Base-by-base conservation (phyloP, 1,140 invertebrate genomes). In the Drosophila bifasciata region DNA sequence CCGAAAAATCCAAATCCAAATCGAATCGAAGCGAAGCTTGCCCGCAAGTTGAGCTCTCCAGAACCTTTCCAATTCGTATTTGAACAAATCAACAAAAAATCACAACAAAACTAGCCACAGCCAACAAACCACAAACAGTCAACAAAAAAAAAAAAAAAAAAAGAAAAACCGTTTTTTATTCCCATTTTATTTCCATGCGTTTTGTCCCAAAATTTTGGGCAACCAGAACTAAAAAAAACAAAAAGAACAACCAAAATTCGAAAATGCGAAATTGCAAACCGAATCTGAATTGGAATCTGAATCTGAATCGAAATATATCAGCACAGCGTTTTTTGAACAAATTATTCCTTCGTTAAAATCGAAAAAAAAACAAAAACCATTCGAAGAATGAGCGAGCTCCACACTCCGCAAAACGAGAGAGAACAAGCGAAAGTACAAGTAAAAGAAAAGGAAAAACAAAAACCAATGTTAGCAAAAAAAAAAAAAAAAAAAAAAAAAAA, bases 131-230 rank as follows among this genome's bases (percentile, higher is more conserved):
- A 67, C 61, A 69, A 67, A 72, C 57, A 72, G 67, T 72, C 50
- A 74, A 74, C 28, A 71, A 61, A 16, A 44, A 25, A 7, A 16
- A 40, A 21, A 53, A 53, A 23, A 21, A 4, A 11, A 55, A 55
- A 9, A 25, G 43, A 9, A 43, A 40, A 55, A 70, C 52, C 57
- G 69, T 73, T 73, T 32, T 32, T 73, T 73, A 73, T 73, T 73
- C 55, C 69, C 58, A 73, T 73, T 73, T 73, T 73, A 63, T 73
- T 73, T 74, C 60, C 53, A 67, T 68, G 64, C 70, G 58, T 58
- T 60, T 45, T 59, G 57, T 36, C 32, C 40, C 58, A 58, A 51
- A 58, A 36, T 13, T 36, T 36, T 36, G 32, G 25, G 28, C 23
- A 60, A 51, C 17, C 43, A 9, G 7, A 43, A 62, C 49, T 51